These are phyloP conservation scores for Oreochromis mossambicus DNA, from an alignment of 2,797 vertebrate genomes.

Conservation along the genomic window DNA sequence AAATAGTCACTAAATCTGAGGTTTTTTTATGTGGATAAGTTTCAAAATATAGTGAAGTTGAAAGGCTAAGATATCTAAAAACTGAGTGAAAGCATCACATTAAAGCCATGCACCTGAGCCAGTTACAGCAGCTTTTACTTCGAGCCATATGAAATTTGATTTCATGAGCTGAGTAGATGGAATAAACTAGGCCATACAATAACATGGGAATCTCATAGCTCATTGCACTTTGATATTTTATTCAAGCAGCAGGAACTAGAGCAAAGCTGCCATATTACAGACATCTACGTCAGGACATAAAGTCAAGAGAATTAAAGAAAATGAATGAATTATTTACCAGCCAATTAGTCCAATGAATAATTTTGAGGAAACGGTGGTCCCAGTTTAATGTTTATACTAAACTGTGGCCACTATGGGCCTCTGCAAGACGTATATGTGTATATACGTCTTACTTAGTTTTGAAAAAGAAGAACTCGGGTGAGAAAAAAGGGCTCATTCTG, in stretches of 20 bases:
- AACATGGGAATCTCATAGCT: conserved; percentile 11
- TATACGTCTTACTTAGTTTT: neutral
- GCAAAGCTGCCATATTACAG: neutral
- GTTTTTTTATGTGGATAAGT: neutral
- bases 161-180: conserved; percentile 2
- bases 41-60: neutral
- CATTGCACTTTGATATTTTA: conserved; percentile 25
- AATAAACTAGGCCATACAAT: conserved; percentile 33
- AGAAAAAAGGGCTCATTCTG: neutral
- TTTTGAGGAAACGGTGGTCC: neutral
- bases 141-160: conserved; percentile 15
- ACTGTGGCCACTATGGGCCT: neutral
- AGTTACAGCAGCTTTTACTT: neutral
- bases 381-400: neutral
- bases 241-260: conserved; percentile 27
- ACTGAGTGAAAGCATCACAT: neutral
- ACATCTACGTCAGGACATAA: neutral
- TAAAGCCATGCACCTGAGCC: conserved; percentile 31
- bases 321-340: neutral
- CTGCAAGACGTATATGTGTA: neutral
- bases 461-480: neutral
- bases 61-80: neutral
- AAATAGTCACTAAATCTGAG: neutral
- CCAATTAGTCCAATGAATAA: neutral
- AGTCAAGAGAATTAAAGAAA: neutral